phyloP scores from a whole-genome alignment of 2,888 invertebrate species.

The Epirrhoe alternata region DNA sequence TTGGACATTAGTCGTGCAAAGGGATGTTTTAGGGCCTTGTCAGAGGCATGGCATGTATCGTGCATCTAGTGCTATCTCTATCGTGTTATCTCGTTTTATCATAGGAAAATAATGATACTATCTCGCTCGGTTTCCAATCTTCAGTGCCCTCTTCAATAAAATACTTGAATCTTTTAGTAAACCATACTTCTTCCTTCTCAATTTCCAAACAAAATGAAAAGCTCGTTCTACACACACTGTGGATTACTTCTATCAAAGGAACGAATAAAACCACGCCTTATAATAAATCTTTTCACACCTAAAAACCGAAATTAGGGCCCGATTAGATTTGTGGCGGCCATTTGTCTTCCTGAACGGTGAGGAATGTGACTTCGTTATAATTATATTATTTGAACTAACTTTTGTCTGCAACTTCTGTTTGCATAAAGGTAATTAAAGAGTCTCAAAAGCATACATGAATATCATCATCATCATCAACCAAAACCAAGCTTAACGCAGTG shows the following conservation, averaged over 20 bases:
- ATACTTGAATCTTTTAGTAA: background rate
- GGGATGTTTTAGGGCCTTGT: too few relatives aligned
- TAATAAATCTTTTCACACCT: conserved; percentile 63
- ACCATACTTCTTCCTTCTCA: background rate
- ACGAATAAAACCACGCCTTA: conserved; percentile 47
- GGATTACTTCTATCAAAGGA: conserved; percentile 29
- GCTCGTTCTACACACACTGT: conserved; percentile 27
- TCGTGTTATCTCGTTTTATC: too few relatives aligned
- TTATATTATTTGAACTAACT: conserved; percentile 45
- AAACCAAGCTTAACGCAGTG: too few relatives aligned
- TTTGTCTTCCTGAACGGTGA: conserved; percentile 59
- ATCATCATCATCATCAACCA: too few relatives aligned
- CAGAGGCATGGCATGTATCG: too few relatives aligned
- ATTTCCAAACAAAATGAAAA: conserved; percentile 18
- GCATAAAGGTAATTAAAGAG: background rate
- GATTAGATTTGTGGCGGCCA: conserved; percentile 63
- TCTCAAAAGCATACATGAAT: too few relatives aligned
- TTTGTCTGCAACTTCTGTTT: background rate
- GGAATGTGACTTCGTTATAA: conserved; percentile 53
- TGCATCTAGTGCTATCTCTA: too few relatives aligned
- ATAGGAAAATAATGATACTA: too few relatives aligned
- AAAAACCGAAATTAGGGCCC: conserved; percentile 64
- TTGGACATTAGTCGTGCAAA: too few relatives aligned
- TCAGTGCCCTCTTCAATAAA: too few relatives aligned
- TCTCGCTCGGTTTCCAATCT: too few relatives aligned